Conservation (phyloP, 1,140 invertebrate genomes). For the Pseudomyrmex gracilis region DNA sequence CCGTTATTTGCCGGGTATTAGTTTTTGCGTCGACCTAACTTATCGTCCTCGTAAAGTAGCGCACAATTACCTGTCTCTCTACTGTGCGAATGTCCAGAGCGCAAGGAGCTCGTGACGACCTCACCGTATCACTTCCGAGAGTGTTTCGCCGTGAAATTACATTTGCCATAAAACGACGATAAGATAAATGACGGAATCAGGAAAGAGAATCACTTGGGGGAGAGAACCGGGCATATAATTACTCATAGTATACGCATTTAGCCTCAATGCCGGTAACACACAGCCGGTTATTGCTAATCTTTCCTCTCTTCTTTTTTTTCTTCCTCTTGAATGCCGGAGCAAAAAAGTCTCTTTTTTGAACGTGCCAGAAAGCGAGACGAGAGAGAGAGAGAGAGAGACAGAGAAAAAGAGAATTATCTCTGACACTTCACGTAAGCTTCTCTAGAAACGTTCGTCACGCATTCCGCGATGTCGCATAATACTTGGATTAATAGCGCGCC, state of each 20-base stretch:
- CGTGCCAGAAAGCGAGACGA: background rate
- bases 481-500: conserved; percentile 46
- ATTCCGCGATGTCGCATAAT: background rate
- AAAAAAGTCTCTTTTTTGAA: background rate
- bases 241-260: conserved; percentile 25
- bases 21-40: conserved; percentile 77
- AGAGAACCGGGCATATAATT: conserved; percentile 14
- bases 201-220: conserved; percentile 48
- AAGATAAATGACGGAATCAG: conserved; percentile 65
- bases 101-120: conserved; percentile 47
- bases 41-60: conserved; percentile 79
- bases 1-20: conserved; percentile 80
- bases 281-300: background rate
- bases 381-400: too few relatives aligned
- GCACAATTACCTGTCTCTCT: conserved; percentile 77
- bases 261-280: background rate
- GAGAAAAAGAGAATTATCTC: background rate
- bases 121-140: conserved; percentile 64
- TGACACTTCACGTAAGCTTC: background rate
- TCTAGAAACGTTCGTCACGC: background rate
- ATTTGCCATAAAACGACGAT: conserved; percentile 72
- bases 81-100: conserved; percentile 58
- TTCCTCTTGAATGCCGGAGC: background rate
- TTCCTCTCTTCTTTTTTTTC: background rate
- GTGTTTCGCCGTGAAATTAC: conserved; percentile 68